Conservation (phyloP, 2,888 invertebrate species). For the Steromphala cineraria region DNA sequence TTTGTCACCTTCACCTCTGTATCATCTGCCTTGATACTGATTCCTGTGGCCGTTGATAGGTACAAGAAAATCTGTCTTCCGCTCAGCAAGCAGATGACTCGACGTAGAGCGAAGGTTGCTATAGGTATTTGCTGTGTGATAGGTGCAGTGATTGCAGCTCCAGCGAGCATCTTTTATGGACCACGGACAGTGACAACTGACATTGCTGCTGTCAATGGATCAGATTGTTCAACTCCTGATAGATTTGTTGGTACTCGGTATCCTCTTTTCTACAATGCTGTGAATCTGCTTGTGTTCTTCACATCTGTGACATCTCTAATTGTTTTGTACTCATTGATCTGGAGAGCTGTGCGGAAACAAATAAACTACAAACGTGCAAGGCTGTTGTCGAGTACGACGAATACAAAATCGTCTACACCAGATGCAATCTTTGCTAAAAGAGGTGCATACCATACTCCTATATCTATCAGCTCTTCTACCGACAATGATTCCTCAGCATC, state of each 20-base stretch:
- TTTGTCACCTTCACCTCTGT: constrained; percentile 7
- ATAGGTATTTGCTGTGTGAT: constrained; percentile 13
- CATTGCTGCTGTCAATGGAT: constrained; percentile 37
- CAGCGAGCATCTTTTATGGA: constrained; percentile 30
- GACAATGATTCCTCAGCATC: no score
- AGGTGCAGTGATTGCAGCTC: constrained; percentile 20
- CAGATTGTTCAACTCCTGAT: constrained; percentile 54
- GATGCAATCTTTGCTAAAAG: no score
- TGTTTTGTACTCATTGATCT: constrained; percentile 22
- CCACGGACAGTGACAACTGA: constrained; percentile 17
- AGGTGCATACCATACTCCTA: no score
- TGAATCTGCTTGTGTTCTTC: constrained; percentile 26
- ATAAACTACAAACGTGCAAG: neutral
- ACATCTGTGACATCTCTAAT: constrained; percentile 14
- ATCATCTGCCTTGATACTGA: constrained; percentile 19
- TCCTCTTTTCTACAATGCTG: constrained; percentile 41
- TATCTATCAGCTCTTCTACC: no score
- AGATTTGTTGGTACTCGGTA: constrained; percentile 37
- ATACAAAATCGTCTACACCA: no score
- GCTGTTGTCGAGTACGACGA: no score
- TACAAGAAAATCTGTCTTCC: constrained; percentile 31
- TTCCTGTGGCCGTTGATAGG: constrained; percentile 31
- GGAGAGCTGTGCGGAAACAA: neutral
- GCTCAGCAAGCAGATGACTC: constrained; percentile 18
- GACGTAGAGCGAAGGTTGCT: constrained; percentile 23